These are phyloP conservation scores for Glaucidium brasilianum DNA, from an alignment of 2,113 vertebrate genomes.

Conservation along the genomic window DNA sequence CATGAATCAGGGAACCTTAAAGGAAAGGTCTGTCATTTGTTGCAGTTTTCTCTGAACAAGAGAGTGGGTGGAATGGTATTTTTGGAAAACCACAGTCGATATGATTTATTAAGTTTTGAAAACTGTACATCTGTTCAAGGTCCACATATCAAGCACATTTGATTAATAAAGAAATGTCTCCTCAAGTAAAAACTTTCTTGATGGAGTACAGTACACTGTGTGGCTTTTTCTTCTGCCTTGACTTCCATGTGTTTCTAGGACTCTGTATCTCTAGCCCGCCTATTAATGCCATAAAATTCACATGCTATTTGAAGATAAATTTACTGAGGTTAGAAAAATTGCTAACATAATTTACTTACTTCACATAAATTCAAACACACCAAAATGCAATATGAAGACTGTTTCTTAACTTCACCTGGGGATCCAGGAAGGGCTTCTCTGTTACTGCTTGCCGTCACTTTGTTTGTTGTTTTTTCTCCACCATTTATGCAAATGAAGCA, in stretches of 20 bases:
- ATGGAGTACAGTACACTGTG: neutral
- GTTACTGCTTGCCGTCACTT: neutral
- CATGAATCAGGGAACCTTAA: neutral
- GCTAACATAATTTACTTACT: neutral
- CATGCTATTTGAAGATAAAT: neutral
- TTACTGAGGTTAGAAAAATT: neutral
- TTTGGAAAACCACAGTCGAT: neutral
- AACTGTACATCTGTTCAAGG: neutral
- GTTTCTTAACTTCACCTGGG: neutral
- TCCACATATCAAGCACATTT: neutral
- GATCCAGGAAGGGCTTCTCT: neutral
- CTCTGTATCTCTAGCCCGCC: neutral
- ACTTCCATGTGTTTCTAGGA: neutral
- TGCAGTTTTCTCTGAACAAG: neutral
- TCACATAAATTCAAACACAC: neutral
- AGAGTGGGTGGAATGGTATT: neutral
- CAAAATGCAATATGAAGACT: neutral
- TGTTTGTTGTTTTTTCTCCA: neutral
- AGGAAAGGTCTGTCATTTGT: neutral
- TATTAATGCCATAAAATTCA: neutral
- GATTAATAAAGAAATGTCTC: neutral
- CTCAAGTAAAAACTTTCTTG: neutral
- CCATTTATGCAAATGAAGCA: neutral
- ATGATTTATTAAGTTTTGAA: constrained; percentile 13
- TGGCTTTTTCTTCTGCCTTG: neutral